phyloP scores from a whole-genome alignment of 2,797 vertebrate genomes.

The Balearica regulorum region DNA sequence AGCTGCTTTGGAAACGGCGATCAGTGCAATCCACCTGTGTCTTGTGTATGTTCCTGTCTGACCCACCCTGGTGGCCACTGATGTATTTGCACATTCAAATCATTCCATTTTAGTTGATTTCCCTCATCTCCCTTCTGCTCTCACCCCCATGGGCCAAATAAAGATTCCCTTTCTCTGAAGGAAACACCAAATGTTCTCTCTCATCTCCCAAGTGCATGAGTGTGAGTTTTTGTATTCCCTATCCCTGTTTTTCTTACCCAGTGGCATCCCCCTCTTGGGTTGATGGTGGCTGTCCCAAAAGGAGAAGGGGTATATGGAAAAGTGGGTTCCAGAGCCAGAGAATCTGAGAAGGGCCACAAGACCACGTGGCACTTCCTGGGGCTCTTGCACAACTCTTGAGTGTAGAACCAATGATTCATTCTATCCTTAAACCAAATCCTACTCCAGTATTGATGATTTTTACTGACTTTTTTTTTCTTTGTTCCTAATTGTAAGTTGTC shows the following conservation, averaged over 20 bases:
- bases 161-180: conserved; percentile 70
- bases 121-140: not conserved
- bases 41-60: conserved; percentile 50
- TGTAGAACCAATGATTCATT: not conserved
- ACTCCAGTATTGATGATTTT: not conserved
- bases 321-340: not conserved
- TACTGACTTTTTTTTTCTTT: not conserved
- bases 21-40: conserved; percentile 65
- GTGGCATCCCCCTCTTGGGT: conserved; percentile 16
- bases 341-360: not conserved
- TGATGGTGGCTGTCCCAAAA: conserved; percentile 16
- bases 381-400: not conserved
- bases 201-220: conserved; percentile 66
- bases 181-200: conserved; percentile 56
- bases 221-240: conserved; percentile 57
- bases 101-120: conserved; percentile 69
- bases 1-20: conserved; percentile 68
- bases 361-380: not conserved
- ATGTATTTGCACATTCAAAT: conserved; percentile 65
- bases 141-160: conserved; percentile 69
- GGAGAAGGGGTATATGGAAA: not conserved
- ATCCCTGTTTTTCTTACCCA: conserved; percentile 19
- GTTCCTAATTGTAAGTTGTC: not conserved
- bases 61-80: conserved; percentile 35
- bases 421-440: not conserved